Base-by-base conservation (phyloP, 1,140 invertebrate genomes). In the Andricus grossulariae region DNA sequence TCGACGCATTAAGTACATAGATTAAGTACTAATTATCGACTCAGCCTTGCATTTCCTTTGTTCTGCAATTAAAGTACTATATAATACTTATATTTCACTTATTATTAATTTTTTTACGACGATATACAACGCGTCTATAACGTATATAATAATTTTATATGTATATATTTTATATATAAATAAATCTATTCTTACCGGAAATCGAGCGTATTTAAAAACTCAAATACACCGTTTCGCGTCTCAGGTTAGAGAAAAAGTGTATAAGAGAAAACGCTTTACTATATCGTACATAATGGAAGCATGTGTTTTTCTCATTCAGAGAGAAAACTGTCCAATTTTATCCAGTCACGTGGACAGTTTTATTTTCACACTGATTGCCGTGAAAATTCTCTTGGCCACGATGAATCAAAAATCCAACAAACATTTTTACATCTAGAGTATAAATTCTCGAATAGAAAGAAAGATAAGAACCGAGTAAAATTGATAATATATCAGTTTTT, bases 211-310 rank as follows among this genome's bases (percentile, higher is more conserved):
- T 87, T 88, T 86, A 85, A 84, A 83, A 82, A 18, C 82, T 85
- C 81, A 87, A 88, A 87, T 81, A 84, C 79, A 82, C 80, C 79
- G 80, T 85, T 88, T 80, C 78, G 50, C 72, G 45, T 15, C 12
- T 60, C 73, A 32, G 25, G 21, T 71, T 76, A 49, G 60, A 66
- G 13, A 66, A 66, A n/a, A 55, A 55, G 15, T 39, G 25, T 66
- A 32, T 16, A 71, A 25, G 51, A 77, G 71, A 82, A 70, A 77
- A 60, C 71, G 21, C 39, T 71, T 77, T n/a, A 39, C 18, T 21
- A 60, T 80, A 84, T 77, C 78, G 83, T 83, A 83, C 70, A 82
- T 73, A 86, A 77, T 88, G 89, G 87, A 90, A 90, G 87, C 83
- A 90, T 88, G 57, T 83, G 87, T 88, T 66, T 66, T 88, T 89